A percentile compares a stretch with the other conserved stretches of the same genome.
These are phyloP conservation scores for Zaprionus ghesquierei DNA, from an alignment of 1,140 invertebrate genomes.

Conservation along the genomic window DNA sequence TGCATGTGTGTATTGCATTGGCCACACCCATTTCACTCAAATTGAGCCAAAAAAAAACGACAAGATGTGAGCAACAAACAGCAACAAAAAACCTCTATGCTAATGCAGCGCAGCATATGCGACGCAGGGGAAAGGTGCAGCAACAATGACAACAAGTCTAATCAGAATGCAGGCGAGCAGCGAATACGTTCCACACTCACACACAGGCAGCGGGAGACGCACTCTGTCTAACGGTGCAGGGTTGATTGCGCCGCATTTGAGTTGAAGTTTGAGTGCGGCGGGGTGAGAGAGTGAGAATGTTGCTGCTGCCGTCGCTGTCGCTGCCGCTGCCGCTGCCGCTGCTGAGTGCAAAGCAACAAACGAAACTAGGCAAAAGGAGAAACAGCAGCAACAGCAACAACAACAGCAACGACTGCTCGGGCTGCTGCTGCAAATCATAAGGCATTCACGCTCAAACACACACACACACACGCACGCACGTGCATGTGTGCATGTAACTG, in stretches of 20 bases:
- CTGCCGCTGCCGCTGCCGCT: too few relatives aligned
- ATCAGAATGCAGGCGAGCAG: slow-evolving; percentile 45
- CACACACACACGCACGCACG: background rate
- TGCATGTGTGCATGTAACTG: slow-evolving; percentile 1
- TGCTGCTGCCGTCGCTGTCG: too few relatives aligned
- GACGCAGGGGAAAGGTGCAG: slow-evolving; percentile 26
- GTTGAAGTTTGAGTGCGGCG: slow-evolving; percentile 30
- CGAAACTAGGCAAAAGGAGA: slow-evolving; percentile 37
- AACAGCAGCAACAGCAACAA: background rate
- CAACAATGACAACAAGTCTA: slow-evolving; percentile 40
- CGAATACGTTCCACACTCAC: slow-evolving; percentile 47
- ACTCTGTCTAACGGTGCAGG: slow-evolving; percentile 43
- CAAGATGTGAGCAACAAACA: background rate
- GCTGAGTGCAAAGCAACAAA: slow-evolving; percentile 45
- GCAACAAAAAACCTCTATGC: slow-evolving; percentile 40
- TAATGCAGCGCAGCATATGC: slow-evolving; percentile 29
- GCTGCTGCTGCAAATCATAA: slow-evolving; percentile 43
- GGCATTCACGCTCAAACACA: slow-evolving; percentile 25
- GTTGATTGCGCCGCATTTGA: slow-evolving; percentile 32
- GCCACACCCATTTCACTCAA: slow-evolving; percentile 56
- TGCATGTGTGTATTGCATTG: slow-evolving; percentile 20
- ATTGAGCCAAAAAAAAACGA: background rate
- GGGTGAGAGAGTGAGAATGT: slow-evolving; percentile 8
- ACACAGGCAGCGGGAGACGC: background rate
- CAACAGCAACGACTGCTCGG: slow-evolving; percentile 6